Evolutionary conservation across 1,140 invertebrate species (phyloP), one percentile per base, ranked within the genome.

Genomic region (Caerostris darwini): DNA sequence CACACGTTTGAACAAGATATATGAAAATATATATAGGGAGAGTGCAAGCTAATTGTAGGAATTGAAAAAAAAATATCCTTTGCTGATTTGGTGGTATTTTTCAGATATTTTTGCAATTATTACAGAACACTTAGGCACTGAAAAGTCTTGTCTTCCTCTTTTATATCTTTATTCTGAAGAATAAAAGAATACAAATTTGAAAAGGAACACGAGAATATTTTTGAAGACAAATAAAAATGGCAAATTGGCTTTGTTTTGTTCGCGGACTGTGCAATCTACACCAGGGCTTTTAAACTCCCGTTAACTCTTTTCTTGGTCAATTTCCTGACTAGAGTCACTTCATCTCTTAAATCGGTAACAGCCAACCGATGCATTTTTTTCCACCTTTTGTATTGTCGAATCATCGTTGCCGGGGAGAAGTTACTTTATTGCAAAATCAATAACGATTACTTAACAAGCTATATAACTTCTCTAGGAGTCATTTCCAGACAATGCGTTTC

Each of bases 401-500:
- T 69, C 67, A 77, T 90, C 54, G 59, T 34, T 50, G 57, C 67
- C 59, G 64, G 17, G 58, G 87, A 91, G 77, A 91, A 82, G 57
- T 61, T 59, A 67, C 81, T 92, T 92, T 85, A 92, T 92, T 92
- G 90, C 90, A 85, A 92, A 92, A 92, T 92, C 90, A 92, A 92
- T 92, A 92, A 92, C 77, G 90, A 92, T 92, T 92, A 92, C 90
- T 92, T 92, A 92, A 92, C 90, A 92, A 92, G 90, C 90, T 92
- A 92, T 92, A 92, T 92, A 92, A 92, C 81, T 92, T 85, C 77
- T 85, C 90, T 19, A 14, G 14, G 77, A 92, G 90, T 92, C 90
- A 92, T 92, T 92, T 92, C 81, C 81, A 85, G 57, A 85, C 90
- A 92, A 85, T 67, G 90, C 90, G 3, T 92, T 82, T 64, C 53